Conservation (phyloP, 2,797 vertebrate genomes). For the Falco naumanni region DNA sequence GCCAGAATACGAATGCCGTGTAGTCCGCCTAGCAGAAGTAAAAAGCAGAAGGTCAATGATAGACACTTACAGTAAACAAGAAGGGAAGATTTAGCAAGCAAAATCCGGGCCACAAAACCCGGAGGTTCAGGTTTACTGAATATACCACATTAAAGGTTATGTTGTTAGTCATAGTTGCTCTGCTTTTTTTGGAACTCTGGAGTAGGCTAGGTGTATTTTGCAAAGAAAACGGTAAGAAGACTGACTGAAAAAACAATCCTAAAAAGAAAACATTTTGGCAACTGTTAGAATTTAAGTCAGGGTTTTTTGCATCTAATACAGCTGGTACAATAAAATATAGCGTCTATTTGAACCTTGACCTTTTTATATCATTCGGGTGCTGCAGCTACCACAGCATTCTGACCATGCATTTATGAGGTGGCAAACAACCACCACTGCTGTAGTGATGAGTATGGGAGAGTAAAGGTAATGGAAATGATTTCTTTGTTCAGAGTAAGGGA, state of each 20-base stretch:
- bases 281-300: neutral
- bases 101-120: neutral
- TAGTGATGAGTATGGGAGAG: neutral
- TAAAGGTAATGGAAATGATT: neutral
- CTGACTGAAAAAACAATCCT: neutral
- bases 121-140: neutral
- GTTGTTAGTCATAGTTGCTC: neutral
- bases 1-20: constrained; percentile 4
- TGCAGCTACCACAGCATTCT: neutral
- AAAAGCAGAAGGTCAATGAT: constrained; percentile 70
- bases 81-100: constrained; percentile 18
- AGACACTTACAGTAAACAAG: constrained; percentile 23
- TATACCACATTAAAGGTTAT: neutral
- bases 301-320: neutral
- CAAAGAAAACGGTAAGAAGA: neutral
- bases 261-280: neutral
- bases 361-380: neutral
- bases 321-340: neutral
- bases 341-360: neutral
- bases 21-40: constrained; percentile 26
- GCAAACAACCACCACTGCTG: neutral
- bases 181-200: neutral
- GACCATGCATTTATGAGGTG: neutral
- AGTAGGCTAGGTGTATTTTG: neutral
- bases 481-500: neutral